Percentiles rank a stretch among this genome's conserved stretches.
These are phyloP conservation scores for Penaeus vannamei DNA, from an alignment of 1,140 invertebrate genomes.

Conservation along the genomic window DNA sequence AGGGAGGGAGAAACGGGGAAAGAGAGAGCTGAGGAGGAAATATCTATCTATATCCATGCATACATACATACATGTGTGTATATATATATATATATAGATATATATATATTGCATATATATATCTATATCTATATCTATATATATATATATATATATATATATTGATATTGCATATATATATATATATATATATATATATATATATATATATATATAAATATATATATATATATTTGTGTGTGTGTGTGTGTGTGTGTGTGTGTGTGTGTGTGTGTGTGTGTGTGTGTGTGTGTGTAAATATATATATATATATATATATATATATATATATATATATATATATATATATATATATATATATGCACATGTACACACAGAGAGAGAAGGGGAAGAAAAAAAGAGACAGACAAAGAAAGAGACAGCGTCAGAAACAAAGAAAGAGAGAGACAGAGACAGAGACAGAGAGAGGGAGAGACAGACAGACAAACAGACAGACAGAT, in stretches of 20 bases:
- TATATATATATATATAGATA: constrained; percentile 2
- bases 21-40: background rate
- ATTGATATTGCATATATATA: background rate
- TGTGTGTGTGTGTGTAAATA: constrained; percentile 28
- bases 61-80: background rate
- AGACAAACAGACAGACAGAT: too few relatives aligned
- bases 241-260: background rate
- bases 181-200: background rate
- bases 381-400: too few relatives aligned
- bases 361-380: too few relatives aligned
- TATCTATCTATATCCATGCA: background rate
- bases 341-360: background rate
- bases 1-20: constrained; percentile 21
- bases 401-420: too few relatives aligned
- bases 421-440: too few relatives aligned
- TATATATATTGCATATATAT: background rate
- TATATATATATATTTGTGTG: background rate
- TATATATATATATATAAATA: background rate
- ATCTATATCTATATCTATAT: background rate
- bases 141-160: too few relatives aligned
- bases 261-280: constrained; percentile 12
- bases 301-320: background rate
- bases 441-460: too few relatives aligned
- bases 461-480: too few relatives aligned
- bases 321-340: background rate